Evolutionary conservation across 2,113 vertebrate genomes (phyloP).

Genomic region (Uropsilus gracilis): DNA sequence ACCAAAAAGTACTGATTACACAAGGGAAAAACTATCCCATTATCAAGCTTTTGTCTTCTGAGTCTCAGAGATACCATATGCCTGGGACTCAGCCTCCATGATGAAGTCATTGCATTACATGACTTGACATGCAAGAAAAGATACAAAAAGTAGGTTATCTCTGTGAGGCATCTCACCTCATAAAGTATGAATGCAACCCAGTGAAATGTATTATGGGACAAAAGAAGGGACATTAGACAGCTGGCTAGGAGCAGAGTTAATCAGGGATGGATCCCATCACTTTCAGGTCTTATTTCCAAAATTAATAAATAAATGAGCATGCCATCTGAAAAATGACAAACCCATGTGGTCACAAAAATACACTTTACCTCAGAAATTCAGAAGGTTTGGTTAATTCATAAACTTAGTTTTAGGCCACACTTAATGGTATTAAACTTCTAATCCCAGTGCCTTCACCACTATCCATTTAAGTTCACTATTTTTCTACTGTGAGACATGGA

Average conservation of each 20-base stretch:
- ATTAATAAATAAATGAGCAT: neutral
- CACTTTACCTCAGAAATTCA: neutral
- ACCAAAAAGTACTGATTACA: neutral
- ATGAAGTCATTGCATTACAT: constrained; percentile 60
- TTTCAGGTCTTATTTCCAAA: neutral
- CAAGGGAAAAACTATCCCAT: constrained; percentile 25
- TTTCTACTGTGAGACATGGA: neutral
- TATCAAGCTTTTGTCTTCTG: neutral
- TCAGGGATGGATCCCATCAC: neutral
- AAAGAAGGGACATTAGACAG: neutral
- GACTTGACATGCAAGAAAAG: constrained; percentile 52
- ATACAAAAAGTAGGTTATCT: constrained; percentile 72
- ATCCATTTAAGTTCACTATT: neutral
- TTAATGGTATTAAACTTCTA: neutral
- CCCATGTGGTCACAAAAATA: neutral
- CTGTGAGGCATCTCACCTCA: constrained; percentile 52
- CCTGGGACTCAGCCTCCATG: neutral
- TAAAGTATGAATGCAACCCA: constrained; percentile 70
- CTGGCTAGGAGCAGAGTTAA: constrained; percentile 26
- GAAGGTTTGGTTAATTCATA: neutral
- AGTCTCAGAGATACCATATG: neutral
- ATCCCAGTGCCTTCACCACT: neutral
- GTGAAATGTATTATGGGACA: neutral
- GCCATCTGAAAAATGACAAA: neutral
- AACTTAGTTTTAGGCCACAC: neutral